Evolutionary conservation across 92 coral and sea anemone genomes (phyloP), one percentile per base, ranked within the genome.

Genomic region (Siderastrea siderea): DNA sequence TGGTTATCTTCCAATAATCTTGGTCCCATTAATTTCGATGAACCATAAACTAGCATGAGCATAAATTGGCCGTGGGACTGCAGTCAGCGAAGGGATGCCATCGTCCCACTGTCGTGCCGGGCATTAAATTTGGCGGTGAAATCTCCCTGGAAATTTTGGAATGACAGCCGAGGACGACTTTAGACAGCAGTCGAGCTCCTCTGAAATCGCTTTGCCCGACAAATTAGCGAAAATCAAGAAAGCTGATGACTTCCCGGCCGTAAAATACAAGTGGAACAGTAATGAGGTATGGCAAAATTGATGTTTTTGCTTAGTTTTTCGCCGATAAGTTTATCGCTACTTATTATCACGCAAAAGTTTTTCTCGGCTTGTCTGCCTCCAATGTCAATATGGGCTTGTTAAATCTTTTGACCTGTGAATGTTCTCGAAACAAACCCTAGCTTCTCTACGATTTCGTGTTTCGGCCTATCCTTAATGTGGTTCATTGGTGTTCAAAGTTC

Each of bases 221-320:
- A 94, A 95, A 84, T 84, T 95, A 91, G 86, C 95, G 68, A 86
- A 87, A 81, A 95, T 95, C 88, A 95, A 94, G 89, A 94, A 91
- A 68, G 98, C 98, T 45, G 95, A 94, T 76, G 84, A 89, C 77
- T 89, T 95, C 70, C 89, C 98, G 72, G 86, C 94, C 57, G 78
- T 86, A 82, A 95, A 95, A 80, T 93, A 93, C 59, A 89, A 90
- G 75, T 95, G 98, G 98, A 95, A 95, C 92, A 85, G 92, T 59
- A 95, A 92, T 77, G 98, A 95, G 98, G 98, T 95, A 83, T 69
- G 85, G 80, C 51, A 43, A 59, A 68, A n/a, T 26, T 60, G 7
- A 57, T 49, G 44, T 52, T 75, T 17, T 71, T 50, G 72, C 75
- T 19, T 63, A 80, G 68, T 84, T 79, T 45, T 49, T 46, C 57